Percentiles rank a stretch among this genome's conserved stretches.
Conservation (phyloP, 2,888 invertebrate species). For the Eupeodes latifasciatus region DNA sequence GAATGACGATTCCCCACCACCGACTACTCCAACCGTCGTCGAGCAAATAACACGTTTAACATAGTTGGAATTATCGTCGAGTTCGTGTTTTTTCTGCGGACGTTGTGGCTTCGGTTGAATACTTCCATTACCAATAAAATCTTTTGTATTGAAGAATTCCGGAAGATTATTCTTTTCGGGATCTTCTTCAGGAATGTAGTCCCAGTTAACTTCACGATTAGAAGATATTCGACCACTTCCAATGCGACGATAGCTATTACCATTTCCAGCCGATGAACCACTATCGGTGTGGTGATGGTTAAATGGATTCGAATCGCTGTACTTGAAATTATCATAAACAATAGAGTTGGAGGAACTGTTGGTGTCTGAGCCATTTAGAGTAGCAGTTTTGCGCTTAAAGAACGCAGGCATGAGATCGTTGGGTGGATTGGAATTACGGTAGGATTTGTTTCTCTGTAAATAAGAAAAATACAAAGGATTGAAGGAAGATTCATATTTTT, state of each 20-base stretch:
- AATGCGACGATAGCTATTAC: conserved; percentile 80
- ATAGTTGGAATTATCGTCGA: conserved; percentile 80
- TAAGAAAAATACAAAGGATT: not conserved
- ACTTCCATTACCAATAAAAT: not conserved
- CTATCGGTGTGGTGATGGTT: conserved; percentile 39
- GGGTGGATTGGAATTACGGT: conserved; percentile 51
- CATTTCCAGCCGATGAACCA: conserved; percentile 65
- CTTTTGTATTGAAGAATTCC: conserved; percentile 69
- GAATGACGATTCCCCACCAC: conserved; percentile 78
- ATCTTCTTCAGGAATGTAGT: conserved; percentile 72
- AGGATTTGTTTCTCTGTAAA: conserved; percentile 54
- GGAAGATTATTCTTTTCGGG: conserved; percentile 39
- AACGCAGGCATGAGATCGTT: conserved; percentile 82
- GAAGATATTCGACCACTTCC: conserved; percentile 82
- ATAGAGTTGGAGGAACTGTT: conserved; percentile 14
- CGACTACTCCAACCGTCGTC: conserved; percentile 78
- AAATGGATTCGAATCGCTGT: conserved; percentile 50
- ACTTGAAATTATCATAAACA: conserved; percentile 62
- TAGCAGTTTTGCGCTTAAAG: conserved; percentile 79
- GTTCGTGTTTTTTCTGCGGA: conserved; percentile 43
- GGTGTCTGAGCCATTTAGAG: conserved; percentile 20
- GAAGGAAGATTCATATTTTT: no score
- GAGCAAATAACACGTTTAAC: conserved; percentile 81
- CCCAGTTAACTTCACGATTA: conserved; percentile 79
- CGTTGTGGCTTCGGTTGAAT: conserved; percentile 37